Evolutionary conservation across 2,797 vertebrate genomes (phyloP).

Genomic region (Anomalospiza imberbis): DNA sequence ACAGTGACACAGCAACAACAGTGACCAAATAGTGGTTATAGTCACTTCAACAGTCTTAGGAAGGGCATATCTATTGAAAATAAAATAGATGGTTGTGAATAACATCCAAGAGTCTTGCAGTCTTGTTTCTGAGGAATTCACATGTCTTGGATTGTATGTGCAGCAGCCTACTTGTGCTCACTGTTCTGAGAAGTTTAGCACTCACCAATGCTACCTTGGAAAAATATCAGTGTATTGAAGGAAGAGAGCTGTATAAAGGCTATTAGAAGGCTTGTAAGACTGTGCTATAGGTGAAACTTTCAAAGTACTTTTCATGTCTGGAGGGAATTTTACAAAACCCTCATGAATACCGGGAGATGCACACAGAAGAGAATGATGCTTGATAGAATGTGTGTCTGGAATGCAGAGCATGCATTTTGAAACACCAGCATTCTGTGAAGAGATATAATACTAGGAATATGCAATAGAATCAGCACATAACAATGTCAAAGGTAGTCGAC

Average conservation of each 20-base stretch:
- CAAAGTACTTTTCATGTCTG: not conserved
- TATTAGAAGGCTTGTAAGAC: not conserved
- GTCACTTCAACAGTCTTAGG: not conserved
- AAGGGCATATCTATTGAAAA: not conserved
- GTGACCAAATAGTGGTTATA: not conserved
- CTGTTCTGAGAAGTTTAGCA: not conserved
- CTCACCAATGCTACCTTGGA: not conserved
- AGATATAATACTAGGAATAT: not conserved
- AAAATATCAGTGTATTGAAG: not conserved
- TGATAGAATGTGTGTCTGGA: not conserved
- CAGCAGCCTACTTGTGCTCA: not conserved
- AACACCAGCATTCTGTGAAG: not conserved
- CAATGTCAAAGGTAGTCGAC: not conserved
- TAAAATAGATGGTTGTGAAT: not conserved
- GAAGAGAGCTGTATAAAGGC: not conserved
- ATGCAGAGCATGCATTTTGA: not conserved
- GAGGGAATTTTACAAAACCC: not conserved
- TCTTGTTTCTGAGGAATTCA: not conserved
- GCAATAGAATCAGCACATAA: not conserved
- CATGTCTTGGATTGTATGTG: accelerated
- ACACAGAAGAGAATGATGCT: not conserved
- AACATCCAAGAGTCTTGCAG: not conserved
- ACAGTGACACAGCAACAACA: not conserved
- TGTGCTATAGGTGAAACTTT: not conserved
- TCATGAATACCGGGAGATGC: not conserved